Base-by-base conservation (phyloP, 2,888 invertebrate genomes). In the Temnothorax rugatulus region DNA sequence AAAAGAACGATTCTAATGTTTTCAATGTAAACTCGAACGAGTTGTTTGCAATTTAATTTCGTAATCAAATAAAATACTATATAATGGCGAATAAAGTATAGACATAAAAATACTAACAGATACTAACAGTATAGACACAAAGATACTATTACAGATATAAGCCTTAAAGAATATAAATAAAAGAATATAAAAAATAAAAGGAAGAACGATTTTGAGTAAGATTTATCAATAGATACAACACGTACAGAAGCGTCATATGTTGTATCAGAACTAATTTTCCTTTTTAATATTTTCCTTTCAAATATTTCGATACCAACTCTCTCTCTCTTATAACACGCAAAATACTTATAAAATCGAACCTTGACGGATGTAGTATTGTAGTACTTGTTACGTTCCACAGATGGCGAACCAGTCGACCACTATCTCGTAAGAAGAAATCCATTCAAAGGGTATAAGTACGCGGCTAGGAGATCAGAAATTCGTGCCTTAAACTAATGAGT, bases 401-500 rank as follows among this genome's bases (percentile, higher is more conserved):
- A 89, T 91, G 92, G 91, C 92, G 77, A 86, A 4, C 50, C 7
- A 5, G 0, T n/a, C n/a, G 2, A 0, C 0, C 7, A 4, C 2
- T 71, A 77, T 91, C 91, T 87, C 93, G 83, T 82, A 59, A 52
- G 81, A 69, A 66, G 76, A 34, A 54, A 8, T 5, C 4, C 1
- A 38, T 11, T 18, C 11, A 8, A 0, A 0, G 5, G 4, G 4
- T 71, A 81, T 71, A 81, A 81, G 3, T 25, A 47, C 0, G 52
- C 9, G n/a, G 8, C 38, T 61, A 50, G 0, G 81, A 41, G 52
- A 25, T 11, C 0, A 0, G 0, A 29, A 64, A 88, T 76, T 96
- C 96, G 97, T 97, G 97, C 98, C 98, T 98, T 98, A 98, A 98
- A 98, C 97, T 98, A 97, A 97, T 98, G 98, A 98, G 98, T 98